Base-by-base conservation (phyloP, 2,797 vertebrate genomes). In the Eulemur coronatus region DNA sequence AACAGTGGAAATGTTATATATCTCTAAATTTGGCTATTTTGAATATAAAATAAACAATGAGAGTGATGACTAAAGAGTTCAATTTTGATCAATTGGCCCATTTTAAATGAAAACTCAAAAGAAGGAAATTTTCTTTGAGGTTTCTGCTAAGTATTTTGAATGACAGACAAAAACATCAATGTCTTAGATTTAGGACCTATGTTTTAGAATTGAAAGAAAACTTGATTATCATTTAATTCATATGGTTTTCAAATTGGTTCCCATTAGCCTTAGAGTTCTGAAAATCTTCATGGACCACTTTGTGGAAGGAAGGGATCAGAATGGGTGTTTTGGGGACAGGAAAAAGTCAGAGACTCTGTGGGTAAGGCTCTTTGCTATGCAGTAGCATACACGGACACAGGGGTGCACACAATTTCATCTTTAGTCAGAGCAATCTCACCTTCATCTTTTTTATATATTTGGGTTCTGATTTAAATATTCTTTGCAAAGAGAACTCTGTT, bases 191-290 rank as follows among this genome's bases (percentile, higher is more conserved):
- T 89, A 38, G 59, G 84, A 61, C 2, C 18, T 88, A 10, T 72
- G 14, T 96, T 95, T 94, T 26, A 82, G n/a, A 85, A 24, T 80
- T 97, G 67, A 96, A 93, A 57, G 55, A 63, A 61, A 96, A 85
- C 0, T 35, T 89, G 67, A 48, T n/a, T 70, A 35, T 72, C 41
- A 7, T 79, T 87, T 81, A 81, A 81, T 55, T 80, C 18, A 4
- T 88, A n/a, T 84, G 57, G 17, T 84, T 96, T 95, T 88, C 18
- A 73, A 38, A 69, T 28, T 70, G 41, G 9, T 57, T 93, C 61
- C 41, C 35, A 52, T 30, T 65, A 84, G 52, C 11, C 41, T 88
- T 55, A 48, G 55, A 35, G 48, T 57, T 61, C 35, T 88, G 6
- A 90, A 57, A 38, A 55, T n/a, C 28, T 84, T 84, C 55, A 48